Evolutionary conservation across 2,113 vertebrate genomes (phyloP).

Genomic region (Equus przewalskii): DNA sequence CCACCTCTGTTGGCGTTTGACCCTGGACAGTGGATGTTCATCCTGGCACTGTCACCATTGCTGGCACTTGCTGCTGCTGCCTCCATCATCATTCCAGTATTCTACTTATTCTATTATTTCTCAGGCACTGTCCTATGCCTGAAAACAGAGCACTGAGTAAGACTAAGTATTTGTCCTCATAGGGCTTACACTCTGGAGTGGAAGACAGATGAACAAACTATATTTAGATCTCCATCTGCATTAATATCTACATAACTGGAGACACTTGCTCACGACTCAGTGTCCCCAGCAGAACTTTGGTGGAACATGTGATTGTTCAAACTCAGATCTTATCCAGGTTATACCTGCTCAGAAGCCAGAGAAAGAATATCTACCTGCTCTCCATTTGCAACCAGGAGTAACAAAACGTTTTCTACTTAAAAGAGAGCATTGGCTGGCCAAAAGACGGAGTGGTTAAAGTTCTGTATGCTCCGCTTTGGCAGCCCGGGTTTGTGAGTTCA

Average conservation of each 20-base stretch:
- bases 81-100: too few relatives aligned
- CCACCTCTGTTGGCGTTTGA: background rate
- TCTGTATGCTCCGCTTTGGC: too few relatives aligned
- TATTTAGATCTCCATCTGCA: rapidly evolving
- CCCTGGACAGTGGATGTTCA: background rate
- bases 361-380: background rate
- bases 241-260: background rate
- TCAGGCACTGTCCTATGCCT: background rate
- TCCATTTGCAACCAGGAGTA: background rate
- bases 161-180: background rate
- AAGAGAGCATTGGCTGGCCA: background rate
- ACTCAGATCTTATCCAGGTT: background rate
- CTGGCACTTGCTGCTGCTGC: rapidly evolving
- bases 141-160: background rate
- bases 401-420: too few relatives aligned
- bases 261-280: background rate
- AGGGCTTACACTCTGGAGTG: background rate
- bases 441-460: too few relatives aligned
- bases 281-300: background rate
- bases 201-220: background rate
- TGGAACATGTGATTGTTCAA: background rate
- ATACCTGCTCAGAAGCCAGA: background rate
- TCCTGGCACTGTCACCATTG: rapidly evolving
- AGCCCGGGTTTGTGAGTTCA: too few relatives aligned
- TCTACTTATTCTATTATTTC: rapidly evolving